phyloP scores from a whole-genome alignment of 2,888 invertebrate species.

The Tyria jacobaeae region DNA sequence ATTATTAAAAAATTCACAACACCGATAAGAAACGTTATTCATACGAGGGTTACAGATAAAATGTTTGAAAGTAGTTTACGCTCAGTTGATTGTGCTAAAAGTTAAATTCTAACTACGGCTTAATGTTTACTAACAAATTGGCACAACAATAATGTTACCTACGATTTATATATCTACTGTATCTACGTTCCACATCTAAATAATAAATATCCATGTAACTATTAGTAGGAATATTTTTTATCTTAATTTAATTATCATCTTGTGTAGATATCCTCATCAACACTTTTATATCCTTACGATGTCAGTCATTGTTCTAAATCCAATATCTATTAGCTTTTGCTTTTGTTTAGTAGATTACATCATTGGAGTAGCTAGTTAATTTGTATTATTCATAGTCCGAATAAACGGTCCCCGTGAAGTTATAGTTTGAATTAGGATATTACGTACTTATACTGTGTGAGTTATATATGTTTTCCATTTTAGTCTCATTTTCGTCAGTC shows the following conservation, averaged over 20 bases:
- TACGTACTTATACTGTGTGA: slow-evolving; percentile 28
- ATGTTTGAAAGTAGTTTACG: slow-evolving; percentile 47
- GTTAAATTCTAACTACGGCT: slow-evolving; percentile 55
- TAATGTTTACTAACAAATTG: slow-evolving; percentile 57
- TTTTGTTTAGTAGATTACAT: slow-evolving; percentile 20
- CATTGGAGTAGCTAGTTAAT: slow-evolving; percentile 18
- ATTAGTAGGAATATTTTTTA: slow-evolving; percentile 66
- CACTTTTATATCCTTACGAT: slow-evolving; percentile 45
- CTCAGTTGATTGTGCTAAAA: slow-evolving; percentile 55
- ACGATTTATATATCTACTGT: slow-evolving; percentile 48
- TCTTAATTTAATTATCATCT: slow-evolving; percentile 35
- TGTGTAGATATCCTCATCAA: slow-evolving; percentile 41
- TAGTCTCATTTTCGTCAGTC: slow-evolving; percentile 72
- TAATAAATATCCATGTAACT: slow-evolving; percentile 50
- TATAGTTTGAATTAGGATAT: slow-evolving; percentile 25
- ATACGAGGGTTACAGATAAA: slow-evolving; percentile 58
- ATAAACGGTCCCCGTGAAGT: slow-evolving; percentile 17
- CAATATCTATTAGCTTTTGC: slow-evolving; percentile 31
- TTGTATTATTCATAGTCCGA: slow-evolving; percentile 25
- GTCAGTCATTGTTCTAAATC: slow-evolving; percentile 50
- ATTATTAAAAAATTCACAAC: slow-evolving; percentile 68
- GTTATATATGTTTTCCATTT: slow-evolving; percentile 51
- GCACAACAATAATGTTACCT: slow-evolving; percentile 64
- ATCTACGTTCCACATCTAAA: slow-evolving; percentile 62
- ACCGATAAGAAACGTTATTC: slow-evolving; percentile 62